These are phyloP conservation scores for Odontomyia ornata DNA, from an alignment of 2,888 invertebrate genomes.

Conservation along the genomic window DNA sequence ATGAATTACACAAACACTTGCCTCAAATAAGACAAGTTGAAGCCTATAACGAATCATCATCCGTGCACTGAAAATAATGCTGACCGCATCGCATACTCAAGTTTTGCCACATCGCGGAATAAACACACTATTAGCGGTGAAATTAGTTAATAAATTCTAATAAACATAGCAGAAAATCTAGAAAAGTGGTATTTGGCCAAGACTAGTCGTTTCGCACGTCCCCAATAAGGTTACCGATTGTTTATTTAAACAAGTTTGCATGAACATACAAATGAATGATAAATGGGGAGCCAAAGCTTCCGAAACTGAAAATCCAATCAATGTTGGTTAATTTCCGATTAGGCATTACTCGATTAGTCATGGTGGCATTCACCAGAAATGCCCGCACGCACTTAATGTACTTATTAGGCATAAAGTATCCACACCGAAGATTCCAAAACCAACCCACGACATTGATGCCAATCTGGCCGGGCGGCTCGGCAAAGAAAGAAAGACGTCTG, in stretches of 20 bases:
- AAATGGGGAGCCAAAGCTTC: not conserved
- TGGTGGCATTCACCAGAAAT: constrained; percentile 1
- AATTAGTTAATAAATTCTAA: constrained; percentile 2
- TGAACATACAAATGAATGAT: not conserved
- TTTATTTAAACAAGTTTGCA: constrained; percentile 1
- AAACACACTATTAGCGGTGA: not conserved
- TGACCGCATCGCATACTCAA: constrained; percentile 26
- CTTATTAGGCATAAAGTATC: constrained; percentile 29
- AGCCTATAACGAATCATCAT: constrained; percentile 12
- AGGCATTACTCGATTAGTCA: constrained; percentile 1
- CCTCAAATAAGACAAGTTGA: not conserved
- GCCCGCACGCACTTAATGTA: constrained; percentile 19
- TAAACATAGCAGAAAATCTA: not conserved
- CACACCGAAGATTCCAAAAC: constrained; percentile 18
- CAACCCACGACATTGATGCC: constrained; percentile 27
- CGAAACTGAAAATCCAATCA: not conserved
- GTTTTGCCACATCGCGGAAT: not conserved
- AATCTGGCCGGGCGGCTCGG: constrained; percentile 26
- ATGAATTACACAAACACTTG: constrained; percentile 8
- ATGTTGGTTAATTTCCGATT: not conserved
- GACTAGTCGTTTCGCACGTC: constrained; percentile 17
- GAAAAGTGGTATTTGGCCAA: not conserved
- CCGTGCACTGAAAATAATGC: constrained; percentile 28
- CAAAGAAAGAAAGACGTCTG: not conserved
- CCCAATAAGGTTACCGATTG: not conserved